These are phyloP conservation scores for Battus philenor DNA, from an alignment of 1,140 invertebrate species.

Conservation along the genomic window DNA sequence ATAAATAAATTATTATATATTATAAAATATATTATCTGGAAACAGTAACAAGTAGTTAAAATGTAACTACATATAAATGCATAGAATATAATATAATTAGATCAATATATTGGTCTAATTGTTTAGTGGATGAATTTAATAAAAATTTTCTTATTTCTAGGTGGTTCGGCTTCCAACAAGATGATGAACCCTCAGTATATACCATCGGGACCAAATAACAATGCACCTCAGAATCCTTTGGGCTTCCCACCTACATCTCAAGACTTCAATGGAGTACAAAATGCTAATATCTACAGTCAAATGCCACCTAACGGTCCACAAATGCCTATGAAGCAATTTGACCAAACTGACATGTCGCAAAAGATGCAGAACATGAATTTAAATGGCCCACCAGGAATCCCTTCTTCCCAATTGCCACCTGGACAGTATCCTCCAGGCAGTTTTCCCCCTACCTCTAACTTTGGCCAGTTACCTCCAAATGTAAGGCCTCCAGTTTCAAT, in stretches of 20 bases:
- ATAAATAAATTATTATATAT: too few species aligned
- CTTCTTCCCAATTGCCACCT: conserved; percentile 53
- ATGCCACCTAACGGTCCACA: conserved; percentile 45
- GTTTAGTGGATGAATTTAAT: too few species aligned
- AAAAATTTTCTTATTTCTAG: too few species aligned
- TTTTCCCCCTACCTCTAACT: conserved; percentile 42
- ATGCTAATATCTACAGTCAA: conserved; percentile 55
- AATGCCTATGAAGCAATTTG: conserved; percentile 33
- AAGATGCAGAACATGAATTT: conserved; percentile 68
- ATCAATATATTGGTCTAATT: too few species aligned
- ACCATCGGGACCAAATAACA: conserved; percentile 69
- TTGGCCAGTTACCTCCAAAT: conserved; percentile 39
- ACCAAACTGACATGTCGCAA: conserved; percentile 52
- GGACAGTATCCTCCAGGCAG: conserved; percentile 51
- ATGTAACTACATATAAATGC: too few species aligned
- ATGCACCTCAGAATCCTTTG: conserved; percentile 53
- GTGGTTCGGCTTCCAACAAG: conserved; percentile 35
- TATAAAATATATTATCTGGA: too few species aligned
- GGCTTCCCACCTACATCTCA: conserved; percentile 47
- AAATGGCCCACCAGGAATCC: conserved; percentile 54
- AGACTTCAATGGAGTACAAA: conserved; percentile 62
- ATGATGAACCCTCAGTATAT: conserved; percentile 71
- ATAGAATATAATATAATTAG: too few species aligned
- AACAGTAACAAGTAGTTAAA: too few species aligned
- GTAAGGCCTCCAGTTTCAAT: conserved; percentile 40